Evolutionary conservation across 2,113 vertebrate genomes (phyloP), one percentile per base, ranked within the genome.

Genomic region (Hemiprocne comata): DNA sequence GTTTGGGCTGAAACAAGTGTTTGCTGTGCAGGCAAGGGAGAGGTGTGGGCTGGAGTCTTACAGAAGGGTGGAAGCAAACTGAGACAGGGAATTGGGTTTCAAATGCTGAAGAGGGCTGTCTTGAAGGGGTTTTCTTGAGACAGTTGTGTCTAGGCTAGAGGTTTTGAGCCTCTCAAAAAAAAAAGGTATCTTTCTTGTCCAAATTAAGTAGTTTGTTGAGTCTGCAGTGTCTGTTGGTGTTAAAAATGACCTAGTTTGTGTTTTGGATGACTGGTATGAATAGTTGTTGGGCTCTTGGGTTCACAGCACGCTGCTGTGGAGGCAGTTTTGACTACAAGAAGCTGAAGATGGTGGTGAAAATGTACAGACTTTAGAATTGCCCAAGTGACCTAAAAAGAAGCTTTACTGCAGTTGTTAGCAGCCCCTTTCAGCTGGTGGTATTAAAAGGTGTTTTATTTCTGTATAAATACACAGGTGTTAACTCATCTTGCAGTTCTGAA

Each of bases 111-210:
- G 77, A 38, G 69, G 7, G 36, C 2, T 42, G 2, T 51, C 48
- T 42, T 6, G 2, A 21, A 33, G 50, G 54, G 54, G 1, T 88
- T 85, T 66, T 75, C 75, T 48, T 55, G 57, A 78, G 66, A 8
- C 10, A 5, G 17, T 40, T 40, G 6, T 62, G 17, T 58, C 40
- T 8, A 26, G 17, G 34, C 33, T 81, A 0, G 67, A 50, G 15
- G 8, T 50, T 74, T 74, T 1, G 5, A 26, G 7, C 8, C 31
- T 70, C 25, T 25, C 21, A 67, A 26, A 48, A 38, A 36, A 17
- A 11, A 4, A 6, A 0, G 18, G 5, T 17, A 10, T 26, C 7
- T 33, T 2, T 28, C 70, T 54, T 65, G 58, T 73, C 25, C 2
- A 1, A 80, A 10, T 67, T 36, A 24, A 73, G n/a, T 23, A 6